Evolutionary conservation across 2,113 vertebrate genomes (phyloP), one percentile per base, ranked within the genome.

Genomic region (Nesoenas mayeri): DNA sequence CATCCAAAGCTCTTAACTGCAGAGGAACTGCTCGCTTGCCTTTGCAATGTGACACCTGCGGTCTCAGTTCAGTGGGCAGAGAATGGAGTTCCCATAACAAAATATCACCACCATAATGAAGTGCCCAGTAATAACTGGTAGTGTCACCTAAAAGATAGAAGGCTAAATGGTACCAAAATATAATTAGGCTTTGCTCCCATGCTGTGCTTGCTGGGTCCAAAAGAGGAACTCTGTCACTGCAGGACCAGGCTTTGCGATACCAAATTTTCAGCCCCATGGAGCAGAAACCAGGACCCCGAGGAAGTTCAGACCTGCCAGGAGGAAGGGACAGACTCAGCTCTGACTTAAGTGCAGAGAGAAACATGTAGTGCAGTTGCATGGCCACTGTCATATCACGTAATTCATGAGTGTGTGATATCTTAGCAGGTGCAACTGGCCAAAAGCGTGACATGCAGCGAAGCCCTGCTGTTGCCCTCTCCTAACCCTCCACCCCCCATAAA

Each of bases 21-120:
- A n/a, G 69, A 66, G 65, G 60, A 88, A 7, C 13, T 21, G 47
- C 44, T 70, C 15, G 3, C 51, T 71, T 48, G 22, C 48, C 57
- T 88, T 75, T 32, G 48, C 1, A 1, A n/a, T 12, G 19, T 31
- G 42, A 64, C 66, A 54, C 42, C 69, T 47, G 50, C 0, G 0
- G n/a, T 26, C 50, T 72, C 51, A 53, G 34, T 67, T 82, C 70
- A 62, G 72, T 34, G 38, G 44, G 29, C 51, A 73, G n/a, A 12
- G 56, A 47, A 9, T 54, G 26, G 8, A 88, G 36, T 28, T 89
- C 66, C 32, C 51, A 4, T 36, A 57, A 73, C 16, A 80, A 93
- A 88, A 47, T 53, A 66, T 36, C 64, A 18, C n/a, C 80, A 64
- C 44, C 40, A 21, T 62, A 82, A 79, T 38, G 77, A 65, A 56